These are phyloP conservation scores for Cygnus atratus DNA, from an alignment of 2,113 vertebrate genomes.

Conservation along the genomic window DNA sequence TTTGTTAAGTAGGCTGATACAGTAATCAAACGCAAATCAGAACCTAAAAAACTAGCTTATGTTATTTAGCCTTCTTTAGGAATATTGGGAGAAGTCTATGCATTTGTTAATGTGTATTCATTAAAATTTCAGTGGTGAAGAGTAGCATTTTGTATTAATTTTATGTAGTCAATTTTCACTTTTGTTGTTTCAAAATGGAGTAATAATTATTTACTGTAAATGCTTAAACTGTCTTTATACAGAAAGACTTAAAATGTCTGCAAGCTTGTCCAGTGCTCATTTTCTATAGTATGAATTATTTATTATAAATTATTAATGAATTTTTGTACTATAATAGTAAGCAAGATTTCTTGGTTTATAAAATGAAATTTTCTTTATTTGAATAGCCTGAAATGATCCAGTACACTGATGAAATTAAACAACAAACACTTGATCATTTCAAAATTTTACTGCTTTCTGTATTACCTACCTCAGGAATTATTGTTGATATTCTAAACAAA, in stretches of 20 bases:
- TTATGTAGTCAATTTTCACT: fast-evolving
- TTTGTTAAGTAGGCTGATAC: background rate
- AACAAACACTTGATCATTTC: background rate
- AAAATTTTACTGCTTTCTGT: background rate
- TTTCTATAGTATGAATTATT: background rate
- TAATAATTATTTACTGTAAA: background rate
- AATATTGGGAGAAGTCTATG: background rate
- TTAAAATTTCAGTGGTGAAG: background rate
- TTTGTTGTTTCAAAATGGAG: background rate
- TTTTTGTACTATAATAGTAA: background rate
- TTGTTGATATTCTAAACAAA: background rate
- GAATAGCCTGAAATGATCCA: background rate
- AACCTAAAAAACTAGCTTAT: background rate
- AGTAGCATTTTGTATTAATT: background rate
- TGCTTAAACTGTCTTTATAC: background rate
- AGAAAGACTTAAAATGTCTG: background rate
- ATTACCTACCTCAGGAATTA: background rate
- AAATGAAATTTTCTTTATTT: background rate
- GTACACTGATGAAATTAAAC: background rate
- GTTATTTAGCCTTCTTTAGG: background rate
- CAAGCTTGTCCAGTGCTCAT: background rate
- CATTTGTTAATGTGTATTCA: background rate
- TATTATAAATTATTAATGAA: background rate
- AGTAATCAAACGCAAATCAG: background rate
- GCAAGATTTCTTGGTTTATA: background rate